Evolutionary conservation across 2,888 invertebrate genomes (phyloP), one percentile per base, ranked within the genome.

Genomic region (Pimpla rufipes): DNA sequence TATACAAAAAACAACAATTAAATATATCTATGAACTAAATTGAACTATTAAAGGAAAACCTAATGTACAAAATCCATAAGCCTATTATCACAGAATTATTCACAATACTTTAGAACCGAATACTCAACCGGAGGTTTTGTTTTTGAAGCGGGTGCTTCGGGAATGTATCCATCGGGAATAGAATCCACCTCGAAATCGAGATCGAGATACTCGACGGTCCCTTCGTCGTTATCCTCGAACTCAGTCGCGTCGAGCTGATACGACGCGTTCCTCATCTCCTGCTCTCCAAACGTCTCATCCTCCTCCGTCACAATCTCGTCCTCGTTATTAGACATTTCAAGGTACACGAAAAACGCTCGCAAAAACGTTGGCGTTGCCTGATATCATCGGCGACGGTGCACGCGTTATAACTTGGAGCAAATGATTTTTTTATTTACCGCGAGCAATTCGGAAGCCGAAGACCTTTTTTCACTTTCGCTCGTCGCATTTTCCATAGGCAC

Each of bases 121-220:
- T 68, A 23, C 47, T 70, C 62, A 6, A 13, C 37, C 0, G 1
- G 6, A 0, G 29, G 1, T 16, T 75, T 68, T 0, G 16, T 4
- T 16, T 29, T 10, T 10, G 37, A 35, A 11, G 35, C 2, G 0
- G 16, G 13, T 18, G 59, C 16, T 18, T 73, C 59, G 1, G 71
- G 18, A 42, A 23, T 52, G 55, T 82, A 84, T 64, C 83, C 81
- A 50, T 81, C 82, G 3, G 76, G 66, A 13, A 82, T 55, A 23
- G 50, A 70, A 10, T 79, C 82, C 7, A 81, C 74, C 13, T 86
- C 86, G 68, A 86, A 64, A 42, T 87, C 86, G 5, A 86, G 77
- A 52, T 87, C 88, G 7, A 88, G 77, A 74, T 86, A 87, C 66
- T 88, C 86, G 16, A 81, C 77, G 11, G 79, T 74, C 16, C 42